A percentile compares a stretch with the other conserved stretches of the same genome.
Conservation (phyloP, 2,888 invertebrate genomes). For the Pristionchus arcanus region DNA sequence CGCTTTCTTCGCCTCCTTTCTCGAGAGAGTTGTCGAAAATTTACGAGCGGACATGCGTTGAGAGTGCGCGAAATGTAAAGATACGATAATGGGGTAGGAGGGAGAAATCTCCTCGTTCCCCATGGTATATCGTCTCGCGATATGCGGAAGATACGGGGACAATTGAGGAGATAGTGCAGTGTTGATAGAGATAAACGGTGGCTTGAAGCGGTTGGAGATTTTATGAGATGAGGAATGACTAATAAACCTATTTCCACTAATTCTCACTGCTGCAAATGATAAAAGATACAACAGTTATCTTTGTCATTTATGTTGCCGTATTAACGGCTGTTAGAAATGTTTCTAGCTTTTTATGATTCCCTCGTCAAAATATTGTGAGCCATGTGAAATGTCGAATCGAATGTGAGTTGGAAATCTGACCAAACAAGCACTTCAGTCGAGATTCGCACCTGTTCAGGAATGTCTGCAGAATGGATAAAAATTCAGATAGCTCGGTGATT, state of each 20-base stretch:
- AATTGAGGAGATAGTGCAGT: conserved; percentile 1
- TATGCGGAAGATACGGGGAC: background rate
- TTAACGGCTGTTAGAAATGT: background rate
- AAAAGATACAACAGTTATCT: too few species aligned
- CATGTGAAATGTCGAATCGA: background rate
- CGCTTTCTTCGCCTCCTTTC: conserved; percentile 34
- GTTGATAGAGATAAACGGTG: conserved; percentile 1
- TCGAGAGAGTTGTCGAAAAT: conserved; percentile 50
- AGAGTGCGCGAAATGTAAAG: conserved; percentile 49
- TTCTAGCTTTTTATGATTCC: background rate
- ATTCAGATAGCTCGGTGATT: background rate
- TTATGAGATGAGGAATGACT: conserved; percentile 44
- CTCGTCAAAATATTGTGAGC: background rate
- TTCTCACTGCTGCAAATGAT: background rate
- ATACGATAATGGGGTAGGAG: conserved; percentile 31
- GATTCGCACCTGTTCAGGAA: conserved; percentile 19
- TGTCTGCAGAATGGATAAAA: conserved; percentile 22
- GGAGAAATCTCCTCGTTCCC: background rate
- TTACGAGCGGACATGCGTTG: conserved; percentile 50
- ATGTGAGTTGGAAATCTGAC: background rate
- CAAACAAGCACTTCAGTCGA: background rate
- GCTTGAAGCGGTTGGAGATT: conserved; percentile 20
- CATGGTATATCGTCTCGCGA: background rate
- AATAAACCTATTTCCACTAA: conserved; percentile 50
- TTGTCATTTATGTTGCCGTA: background rate